Evolutionary conservation across 2,888 invertebrate species (phyloP).

Genomic region (Lycaena phlaeas): DNA sequence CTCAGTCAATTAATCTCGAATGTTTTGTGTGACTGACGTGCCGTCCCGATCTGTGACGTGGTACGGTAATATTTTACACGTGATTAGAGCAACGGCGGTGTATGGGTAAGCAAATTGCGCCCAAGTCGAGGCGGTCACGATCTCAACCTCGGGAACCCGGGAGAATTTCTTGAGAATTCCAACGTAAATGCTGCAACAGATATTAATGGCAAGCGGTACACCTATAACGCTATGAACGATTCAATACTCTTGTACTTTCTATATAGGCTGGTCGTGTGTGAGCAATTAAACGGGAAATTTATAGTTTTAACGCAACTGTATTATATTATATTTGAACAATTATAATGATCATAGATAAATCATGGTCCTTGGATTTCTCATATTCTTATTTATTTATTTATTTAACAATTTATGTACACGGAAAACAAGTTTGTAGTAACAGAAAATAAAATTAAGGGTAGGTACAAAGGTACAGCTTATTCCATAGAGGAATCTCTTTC

Average conservation of each 20-base stretch:
- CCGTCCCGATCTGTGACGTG: slow-evolving; percentile 55
- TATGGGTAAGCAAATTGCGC: slow-evolving; percentile 72
- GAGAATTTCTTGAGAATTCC: slow-evolving; percentile 67
- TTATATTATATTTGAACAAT: not conserved
- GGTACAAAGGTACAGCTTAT: no score
- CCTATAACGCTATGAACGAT: slow-evolving; percentile 25
- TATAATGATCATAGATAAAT: no score
- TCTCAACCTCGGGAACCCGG: slow-evolving; percentile 66
- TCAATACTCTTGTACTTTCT: slow-evolving; percentile 9
- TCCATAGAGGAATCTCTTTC: no score
- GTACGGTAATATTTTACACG: slow-evolving; percentile 67
- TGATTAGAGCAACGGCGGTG: slow-evolving; percentile 66
- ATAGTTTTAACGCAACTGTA: not conserved
- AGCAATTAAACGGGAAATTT: slow-evolving; percentile 1
- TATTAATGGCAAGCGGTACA: slow-evolving; percentile 55
- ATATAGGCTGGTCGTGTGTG: not conserved
- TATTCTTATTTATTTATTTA: no score
- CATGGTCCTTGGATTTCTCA: no score
- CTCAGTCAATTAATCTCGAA: slow-evolving; percentile 53
- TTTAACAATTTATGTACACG: no score
- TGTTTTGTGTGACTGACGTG: slow-evolving; percentile 48
- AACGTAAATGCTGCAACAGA: slow-evolving; percentile 61
- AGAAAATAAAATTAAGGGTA: no score
- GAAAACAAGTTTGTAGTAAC: no score
- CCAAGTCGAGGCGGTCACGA: slow-evolving; percentile 69